Base-by-base conservation (phyloP, 2,797 vertebrate species). In the Galago senegalensis region DNA sequence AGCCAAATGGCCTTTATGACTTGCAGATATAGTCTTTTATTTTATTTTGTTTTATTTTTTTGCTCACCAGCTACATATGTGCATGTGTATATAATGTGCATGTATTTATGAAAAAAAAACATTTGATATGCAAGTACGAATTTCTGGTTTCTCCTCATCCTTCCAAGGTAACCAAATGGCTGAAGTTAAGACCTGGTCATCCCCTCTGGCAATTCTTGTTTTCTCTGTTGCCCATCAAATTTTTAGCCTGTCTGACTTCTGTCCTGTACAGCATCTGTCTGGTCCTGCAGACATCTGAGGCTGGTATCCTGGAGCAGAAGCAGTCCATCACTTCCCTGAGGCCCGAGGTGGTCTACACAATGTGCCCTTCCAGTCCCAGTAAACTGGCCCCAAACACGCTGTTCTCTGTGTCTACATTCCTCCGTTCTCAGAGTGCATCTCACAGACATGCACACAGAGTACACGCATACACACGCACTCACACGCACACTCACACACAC, bases 321-420 rank as follows among this genome's bases (percentile, higher is more conserved):
- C 37, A 25, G 46, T 25, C 5, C 2, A 3, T n/a, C 58, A 20
- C 29, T 34, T 34, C 6, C 2, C 31, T 56, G 9, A 0, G 7
- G 4, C 4, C 5, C 53, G 3, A 0, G 5, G 46, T 21, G 53
- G 4, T 23, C 40, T 37, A 0, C 43, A 17, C n/a, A 11, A 0
- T 3, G n/a, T 49, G 70, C 75, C 29, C 20, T 2, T 49, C 43
- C 16, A 14, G n/a, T 13, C 18, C 46, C 37, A 25, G 20, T 6
- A 11, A 31, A n/a, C 21, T 58, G 29, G 40, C 18, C 13, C 43
- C 46, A 65, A 67, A 49, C 7, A 11, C 2, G 53, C 25, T 7
- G 21, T 46, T 31, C 4, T 29, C 72, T 60, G 2, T 5, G 16
- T 49, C 37, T 77, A 7, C 34, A 4, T 29, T 4, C 43, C 67